Base-by-base conservation (phyloP, 2,113 vertebrate genomes). In the Engystomops pustulosus region DNA sequence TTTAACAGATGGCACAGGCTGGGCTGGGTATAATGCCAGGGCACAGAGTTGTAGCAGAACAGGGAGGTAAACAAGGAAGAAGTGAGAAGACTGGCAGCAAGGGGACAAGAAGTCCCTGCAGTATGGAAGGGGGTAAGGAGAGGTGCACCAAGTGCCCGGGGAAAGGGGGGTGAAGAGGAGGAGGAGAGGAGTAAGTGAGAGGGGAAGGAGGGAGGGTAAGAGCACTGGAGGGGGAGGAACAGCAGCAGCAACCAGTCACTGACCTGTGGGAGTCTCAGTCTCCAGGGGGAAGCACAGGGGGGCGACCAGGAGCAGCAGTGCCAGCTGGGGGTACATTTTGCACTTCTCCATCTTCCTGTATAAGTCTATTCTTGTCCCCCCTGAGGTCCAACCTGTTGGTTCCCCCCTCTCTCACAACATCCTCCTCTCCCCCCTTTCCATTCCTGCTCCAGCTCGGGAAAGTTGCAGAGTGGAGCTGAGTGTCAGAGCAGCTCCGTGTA, bases 221-320 rank as follows among this genome's bases (percentile, higher is more conserved):
- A 78, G 69, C 72, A 68, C n/a, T n/a, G n/a, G 20, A 80, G 79
- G 62, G 45, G 72, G 72, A 53, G 72, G 74, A 78, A 78, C 72
- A 68, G 62, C 32, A 65, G 67, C 53, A 78, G 68, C 55, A 79
- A 70, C 75, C 72, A 77, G 44, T 77, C 12, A 84, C 83, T 85
- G 65, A 85, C 83, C 83, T 85, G 83, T 79, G 74, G 83, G 83
- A 79, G 83, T 79, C 83, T 79, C 83, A 79, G 83, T 79, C 83
- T 85, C 83, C 83, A 85, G 49, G 47, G 83, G 62, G 75, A 70
- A 70, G n/a, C 83, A 85, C 74, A 85, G 83, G 75, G 83, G 83
- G 83, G 75, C 75, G 62, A 70, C 11, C 23, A 85, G 75, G 62
- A 85, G 83, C 49, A 85, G 27, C 47, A 70, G 74, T 41, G 65